Percentiles rank a stretch among this genome's conserved stretches.
These are phyloP conservation scores for Sebastes itinus DNA, from an alignment of 2,797 vertebrate species.

Conservation along the genomic window DNA sequence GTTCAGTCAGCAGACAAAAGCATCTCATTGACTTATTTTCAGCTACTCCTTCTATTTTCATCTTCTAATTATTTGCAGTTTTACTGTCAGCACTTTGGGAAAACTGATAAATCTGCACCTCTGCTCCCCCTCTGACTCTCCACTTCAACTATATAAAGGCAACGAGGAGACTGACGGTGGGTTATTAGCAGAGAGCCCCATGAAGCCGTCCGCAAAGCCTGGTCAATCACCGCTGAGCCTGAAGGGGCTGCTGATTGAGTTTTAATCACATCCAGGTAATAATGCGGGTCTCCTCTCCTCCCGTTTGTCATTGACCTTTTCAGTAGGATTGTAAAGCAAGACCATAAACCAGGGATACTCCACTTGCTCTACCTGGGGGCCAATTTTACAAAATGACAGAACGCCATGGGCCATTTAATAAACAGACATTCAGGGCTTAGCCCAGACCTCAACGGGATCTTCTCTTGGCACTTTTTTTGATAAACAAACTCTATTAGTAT, in stretches of 20 bases:
- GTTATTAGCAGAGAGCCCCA: slow-evolving; percentile 15
- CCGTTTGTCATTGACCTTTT: slow-evolving; percentile 62
- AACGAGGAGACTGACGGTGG: slow-evolving; percentile 11
- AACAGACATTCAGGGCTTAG: not conserved
- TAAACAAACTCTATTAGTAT: not conserved
- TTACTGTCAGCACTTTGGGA: not conserved
- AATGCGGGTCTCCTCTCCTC: slow-evolving; percentile 33
- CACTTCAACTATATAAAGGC: not conserved
- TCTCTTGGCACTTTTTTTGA: not conserved
- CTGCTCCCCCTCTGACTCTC: not conserved
- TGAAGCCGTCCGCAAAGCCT: slow-evolving; percentile 25
- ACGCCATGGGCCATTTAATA: not conserved
- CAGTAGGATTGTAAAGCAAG: slow-evolving; percentile 28
- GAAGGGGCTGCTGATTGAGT: slow-evolving; percentile 32
- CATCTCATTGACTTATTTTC: not conserved
- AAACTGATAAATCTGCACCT: not conserved
- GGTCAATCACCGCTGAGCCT: slow-evolving; percentile 34
- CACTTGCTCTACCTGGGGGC: not conserved
- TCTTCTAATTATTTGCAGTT: slow-evolving; percentile 33
- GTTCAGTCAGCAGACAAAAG: not conserved
- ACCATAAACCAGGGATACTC: not conserved
- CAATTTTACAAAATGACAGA: not conserved
- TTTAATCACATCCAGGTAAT: slow-evolving; percentile 62
- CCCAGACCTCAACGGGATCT: not conserved
- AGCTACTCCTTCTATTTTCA: not conserved